phyloP scores from a whole-genome alignment of 2,113 vertebrate species.

The Leucopsar rothschildi region DNA sequence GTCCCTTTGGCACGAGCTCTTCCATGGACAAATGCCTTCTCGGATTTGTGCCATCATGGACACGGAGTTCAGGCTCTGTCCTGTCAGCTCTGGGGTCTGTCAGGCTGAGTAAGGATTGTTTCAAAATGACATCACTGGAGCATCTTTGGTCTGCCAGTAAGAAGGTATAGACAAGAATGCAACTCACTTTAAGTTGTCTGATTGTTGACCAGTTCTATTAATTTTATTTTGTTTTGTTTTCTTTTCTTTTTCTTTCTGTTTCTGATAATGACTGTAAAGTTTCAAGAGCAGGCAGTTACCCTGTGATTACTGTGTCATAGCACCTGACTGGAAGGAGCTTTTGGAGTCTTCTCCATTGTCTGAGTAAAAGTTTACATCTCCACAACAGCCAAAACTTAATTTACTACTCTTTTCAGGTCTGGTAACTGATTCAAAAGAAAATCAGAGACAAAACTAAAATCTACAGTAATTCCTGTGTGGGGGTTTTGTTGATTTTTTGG shows the following conservation, averaged over 20 bases:
- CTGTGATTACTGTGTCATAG: neutral
- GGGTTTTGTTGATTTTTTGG: neutral
- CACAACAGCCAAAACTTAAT: neutral
- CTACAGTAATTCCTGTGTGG: neutral
- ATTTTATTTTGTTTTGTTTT: neutral
- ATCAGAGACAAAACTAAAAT: neutral
- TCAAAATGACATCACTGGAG: slow-evolving; percentile 11
- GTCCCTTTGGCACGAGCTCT: slow-evolving; percentile 19
- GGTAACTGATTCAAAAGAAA: neutral
- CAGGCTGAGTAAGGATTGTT: slow-evolving; percentile 34
- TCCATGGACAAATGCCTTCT: neutral
- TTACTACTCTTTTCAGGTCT: neutral
- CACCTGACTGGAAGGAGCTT: neutral
- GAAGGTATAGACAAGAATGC: neutral
- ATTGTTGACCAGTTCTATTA: neutral
- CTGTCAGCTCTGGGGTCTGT: slow-evolving; percentile 56
- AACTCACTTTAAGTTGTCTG: neutral
- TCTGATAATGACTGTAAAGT: neutral
- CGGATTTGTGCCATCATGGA: slow-evolving; percentile 34
- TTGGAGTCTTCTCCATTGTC: neutral
- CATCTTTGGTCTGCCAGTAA: neutral
- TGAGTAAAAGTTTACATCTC: neutral
- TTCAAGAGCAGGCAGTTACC: neutral
- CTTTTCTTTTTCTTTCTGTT: neutral
- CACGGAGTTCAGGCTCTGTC: neutral